Conservation (phyloP, 2,888 invertebrate species). For the Rhodophaea formosa region DNA sequence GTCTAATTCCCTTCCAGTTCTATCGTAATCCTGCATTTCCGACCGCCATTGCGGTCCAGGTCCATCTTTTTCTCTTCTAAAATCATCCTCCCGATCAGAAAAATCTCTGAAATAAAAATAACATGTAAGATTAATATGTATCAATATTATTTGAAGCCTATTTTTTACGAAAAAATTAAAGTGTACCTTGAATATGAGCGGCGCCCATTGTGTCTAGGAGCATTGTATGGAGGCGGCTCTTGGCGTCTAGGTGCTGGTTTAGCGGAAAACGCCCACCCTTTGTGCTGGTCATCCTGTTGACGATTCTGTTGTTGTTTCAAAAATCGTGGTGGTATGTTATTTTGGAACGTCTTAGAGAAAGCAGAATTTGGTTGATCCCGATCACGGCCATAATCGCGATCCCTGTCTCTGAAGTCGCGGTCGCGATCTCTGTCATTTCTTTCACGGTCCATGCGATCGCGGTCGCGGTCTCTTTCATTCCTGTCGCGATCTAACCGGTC, state of each 20-base stretch:
- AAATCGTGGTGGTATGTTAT: constrained; percentile 92
- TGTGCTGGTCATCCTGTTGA: constrained; percentile 69
- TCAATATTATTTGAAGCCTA: not conserved
- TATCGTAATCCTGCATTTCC: constrained; percentile 76
- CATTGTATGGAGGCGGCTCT: constrained; percentile 64
- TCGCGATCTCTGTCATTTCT: constrained; percentile 48
- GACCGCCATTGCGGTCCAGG: constrained; percentile 73
- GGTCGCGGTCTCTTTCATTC: constrained; percentile 47
- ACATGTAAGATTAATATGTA: constrained; percentile 8
- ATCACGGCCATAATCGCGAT: constrained; percentile 64
- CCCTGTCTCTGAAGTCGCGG: constrained; percentile 53
- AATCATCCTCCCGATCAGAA: constrained; percentile 74
- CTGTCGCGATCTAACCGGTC: constrained; percentile 41
- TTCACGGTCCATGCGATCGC: constrained; percentile 54
- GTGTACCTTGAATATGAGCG: constrained; percentile 71
- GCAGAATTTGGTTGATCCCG: constrained; percentile 80
- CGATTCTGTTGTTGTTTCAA: constrained; percentile 87
- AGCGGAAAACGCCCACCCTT: constrained; percentile 68
- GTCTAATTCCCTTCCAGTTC: constrained; percentile 65
- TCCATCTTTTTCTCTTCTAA: constrained; percentile 69
- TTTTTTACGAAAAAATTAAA: not conserved
- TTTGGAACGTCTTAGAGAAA: constrained; percentile 89
- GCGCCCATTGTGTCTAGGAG: constrained; percentile 68
- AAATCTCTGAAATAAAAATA: constrained; percentile 61
- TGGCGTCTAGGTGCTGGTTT: constrained; percentile 65